Conservation (phyloP, 2,797 vertebrate species). For the Sternarchorhynchus goeldii region DNA sequence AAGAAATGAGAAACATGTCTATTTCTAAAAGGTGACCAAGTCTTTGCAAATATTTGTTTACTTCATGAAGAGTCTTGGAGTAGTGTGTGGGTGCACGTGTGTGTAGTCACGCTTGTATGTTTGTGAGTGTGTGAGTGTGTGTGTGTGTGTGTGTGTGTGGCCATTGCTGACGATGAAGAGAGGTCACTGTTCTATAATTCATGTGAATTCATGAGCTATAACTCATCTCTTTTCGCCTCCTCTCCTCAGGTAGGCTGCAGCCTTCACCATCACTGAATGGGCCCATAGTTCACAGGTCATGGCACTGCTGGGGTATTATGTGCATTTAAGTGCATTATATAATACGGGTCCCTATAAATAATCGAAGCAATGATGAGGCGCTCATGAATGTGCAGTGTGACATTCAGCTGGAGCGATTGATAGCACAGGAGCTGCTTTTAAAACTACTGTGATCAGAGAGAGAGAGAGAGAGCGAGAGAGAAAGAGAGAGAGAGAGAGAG, state of each 20-base stretch:
- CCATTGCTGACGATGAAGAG: constrained; percentile 38
- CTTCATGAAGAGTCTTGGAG: too few relatives aligned
- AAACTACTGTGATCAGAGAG: neutral
- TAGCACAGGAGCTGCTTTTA: neutral
- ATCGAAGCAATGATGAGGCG: constrained; percentile 15
- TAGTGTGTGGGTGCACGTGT: neutral
- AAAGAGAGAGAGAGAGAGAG: neutral
- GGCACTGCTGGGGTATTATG: neutral
- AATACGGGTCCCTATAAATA: constrained; percentile 24
- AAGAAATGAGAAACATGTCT: neutral
- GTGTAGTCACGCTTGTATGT: too few relatives aligned
- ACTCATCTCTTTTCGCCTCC: constrained; percentile 48
- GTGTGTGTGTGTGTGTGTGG: constrained; percentile 20
- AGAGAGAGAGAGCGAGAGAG: neutral
- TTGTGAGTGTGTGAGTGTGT: neutral
- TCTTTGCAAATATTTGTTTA: neutral
- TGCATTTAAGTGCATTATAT: constrained; percentile 36
- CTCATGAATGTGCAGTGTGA: neutral
- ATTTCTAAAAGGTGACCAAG: constrained; percentile 17
- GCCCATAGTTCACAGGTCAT: constrained; percentile 11
- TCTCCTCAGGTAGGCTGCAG: constrained; percentile 33
- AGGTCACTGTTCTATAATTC: constrained; percentile 52
- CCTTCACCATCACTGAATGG: constrained; percentile 44
- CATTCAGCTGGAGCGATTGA: neutral
- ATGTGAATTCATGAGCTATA: constrained; percentile 45